These are phyloP conservation scores for Siphlonurus alternatus DNA, from an alignment of 2,888 invertebrate species.

Conservation along the genomic window DNA sequence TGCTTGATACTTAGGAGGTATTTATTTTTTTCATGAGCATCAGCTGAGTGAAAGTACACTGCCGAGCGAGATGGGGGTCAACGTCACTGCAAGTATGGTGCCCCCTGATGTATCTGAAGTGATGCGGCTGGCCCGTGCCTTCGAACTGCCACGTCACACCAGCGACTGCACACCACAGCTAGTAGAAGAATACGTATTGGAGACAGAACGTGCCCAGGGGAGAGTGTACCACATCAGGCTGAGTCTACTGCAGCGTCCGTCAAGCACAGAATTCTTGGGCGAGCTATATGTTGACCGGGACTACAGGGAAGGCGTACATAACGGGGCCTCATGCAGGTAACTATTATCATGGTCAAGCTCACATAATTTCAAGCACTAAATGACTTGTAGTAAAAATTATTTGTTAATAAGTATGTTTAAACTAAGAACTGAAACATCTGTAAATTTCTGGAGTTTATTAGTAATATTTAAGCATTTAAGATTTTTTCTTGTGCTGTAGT, in stretches of 20 bases:
- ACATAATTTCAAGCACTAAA: too few relatives aligned
- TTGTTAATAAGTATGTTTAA: background rate
- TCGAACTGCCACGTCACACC: constrained; percentile 43
- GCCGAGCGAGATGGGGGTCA: too few relatives aligned
- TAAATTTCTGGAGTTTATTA: too few relatives aligned
- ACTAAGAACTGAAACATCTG: background rate
- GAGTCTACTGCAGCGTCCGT: constrained; percentile 70
- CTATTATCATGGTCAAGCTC: constrained; percentile 6
- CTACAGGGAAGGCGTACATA: constrained; percentile 52
- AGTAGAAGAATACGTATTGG: constrained; percentile 75
- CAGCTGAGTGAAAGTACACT: too few relatives aligned
- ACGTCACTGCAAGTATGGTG: too few relatives aligned
- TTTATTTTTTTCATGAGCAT: too few relatives aligned
- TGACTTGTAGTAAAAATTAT: background rate
- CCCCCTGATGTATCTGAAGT: constrained; percentile 17
- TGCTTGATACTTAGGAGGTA: too few relatives aligned
- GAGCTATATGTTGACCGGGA: constrained; percentile 81
- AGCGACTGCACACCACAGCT: constrained; percentile 61
- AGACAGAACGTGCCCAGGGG: constrained; percentile 49
- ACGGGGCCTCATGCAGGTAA: constrained; percentile 67
- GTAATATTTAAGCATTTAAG: too few relatives aligned
- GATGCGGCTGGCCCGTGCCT: constrained; percentile 31
- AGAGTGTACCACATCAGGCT: constrained; percentile 72
- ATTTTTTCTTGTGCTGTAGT: too few relatives aligned
- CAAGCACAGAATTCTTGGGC: constrained; percentile 77